These are phyloP conservation scores for Beroe ovata DNA, from an alignment of 37 sponge, comb jelly and placozoan species.

Conservation along the genomic window DNA sequence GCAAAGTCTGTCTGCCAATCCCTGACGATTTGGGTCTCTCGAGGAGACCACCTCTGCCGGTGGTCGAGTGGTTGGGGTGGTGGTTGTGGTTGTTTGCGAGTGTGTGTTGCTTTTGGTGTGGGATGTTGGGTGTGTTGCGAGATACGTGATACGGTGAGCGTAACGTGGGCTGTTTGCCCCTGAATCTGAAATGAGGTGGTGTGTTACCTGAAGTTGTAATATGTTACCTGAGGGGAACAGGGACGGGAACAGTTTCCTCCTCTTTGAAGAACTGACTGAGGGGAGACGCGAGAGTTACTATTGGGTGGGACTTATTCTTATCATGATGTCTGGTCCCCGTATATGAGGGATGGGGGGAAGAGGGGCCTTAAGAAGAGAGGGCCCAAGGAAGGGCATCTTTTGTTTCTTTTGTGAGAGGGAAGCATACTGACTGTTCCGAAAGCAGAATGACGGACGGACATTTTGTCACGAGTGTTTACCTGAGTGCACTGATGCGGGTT, in stretches of 20 bases:
- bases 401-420: no score
- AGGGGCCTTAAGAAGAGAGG: no score
- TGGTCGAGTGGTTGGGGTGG: no score
- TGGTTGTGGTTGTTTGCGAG: not conserved
- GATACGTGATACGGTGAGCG: not conserved
- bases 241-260: conserved; percentile 11
- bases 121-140: conserved; percentile 7
- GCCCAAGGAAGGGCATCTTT: no score
- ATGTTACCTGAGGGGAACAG: conserved; percentile 61
- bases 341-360: no score
- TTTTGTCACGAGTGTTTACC: not conserved
- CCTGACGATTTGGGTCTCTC: not conserved
- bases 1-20: not conserved
- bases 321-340: no score
- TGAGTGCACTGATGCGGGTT: conserved; percentile 76
- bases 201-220: no score
- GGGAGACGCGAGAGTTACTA: not conserved
- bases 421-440: no score
- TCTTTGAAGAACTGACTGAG: conserved; percentile 65
- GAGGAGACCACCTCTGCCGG: not conserved
- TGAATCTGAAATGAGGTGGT: not conserved
- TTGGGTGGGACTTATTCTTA: no score
- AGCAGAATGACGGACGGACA: no score
- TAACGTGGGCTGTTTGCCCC: not conserved
- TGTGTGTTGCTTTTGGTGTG: not conserved